Base-by-base conservation (phyloP, 2,888 invertebrate genomes). In the Caenorhabditis afra region DNA sequence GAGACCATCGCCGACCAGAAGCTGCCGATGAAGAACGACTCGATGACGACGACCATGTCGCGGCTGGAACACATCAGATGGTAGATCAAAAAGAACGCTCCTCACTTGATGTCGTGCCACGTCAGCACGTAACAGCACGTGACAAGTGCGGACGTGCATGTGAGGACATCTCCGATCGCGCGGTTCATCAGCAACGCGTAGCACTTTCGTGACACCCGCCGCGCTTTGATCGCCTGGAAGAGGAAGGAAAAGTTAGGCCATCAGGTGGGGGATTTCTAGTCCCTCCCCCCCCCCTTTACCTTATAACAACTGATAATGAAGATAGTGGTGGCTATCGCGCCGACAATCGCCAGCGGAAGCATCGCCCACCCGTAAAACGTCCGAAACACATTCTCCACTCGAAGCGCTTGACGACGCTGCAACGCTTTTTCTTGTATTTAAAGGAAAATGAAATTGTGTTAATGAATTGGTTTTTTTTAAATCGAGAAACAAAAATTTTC, bases 111-210 rank as follows among this genome's bases (percentile, higher is more conserved):
- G 47, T 86, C 83, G 45, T 81, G 84, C 45, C 81, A 80, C 14
- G 74, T 64, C 12, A 88, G 57, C 35, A 86, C 85, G 57, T 89
- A 90, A 14, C 39, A 61, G 73, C 82, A 80, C 1, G 77, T 76
- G 12, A 83, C 66, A 14, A 88, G 50, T 5, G 87, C 86, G 5
- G 82, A 77, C 12, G 80, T 35, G 70, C 87, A 87, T 7, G 87
- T 83, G 44, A 88, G 79, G 3, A 88, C 39, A 62, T 89, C 89
- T 35, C 89, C 89, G 52, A 88, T 76, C 29, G 89, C 83, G 23
- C 89, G 85, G 68, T 89, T 89, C 61, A 89, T 62, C 23, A 89
- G 82, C 22, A 89, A 78, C 58, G 88, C 87, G 76, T 90, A 88
- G 64, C 87, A 88, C 80, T 90, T 89, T 18, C 87, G 76, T 57